Evolutionary conservation across 2,113 vertebrate species (phyloP), one percentile per base, ranked within the genome.

Genomic region (Passer montanus): DNA sequence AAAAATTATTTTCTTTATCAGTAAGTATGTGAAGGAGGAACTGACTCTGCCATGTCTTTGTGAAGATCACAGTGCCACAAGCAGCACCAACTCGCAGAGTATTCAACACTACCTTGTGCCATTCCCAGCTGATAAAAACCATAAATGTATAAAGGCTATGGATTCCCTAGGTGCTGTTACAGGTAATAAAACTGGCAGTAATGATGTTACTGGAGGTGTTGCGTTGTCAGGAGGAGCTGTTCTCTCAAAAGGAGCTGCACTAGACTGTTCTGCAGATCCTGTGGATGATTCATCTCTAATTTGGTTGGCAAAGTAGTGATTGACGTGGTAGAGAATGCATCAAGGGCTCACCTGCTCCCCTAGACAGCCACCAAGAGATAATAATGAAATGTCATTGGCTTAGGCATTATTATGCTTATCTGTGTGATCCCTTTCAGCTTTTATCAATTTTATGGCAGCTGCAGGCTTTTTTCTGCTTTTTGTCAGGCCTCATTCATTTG

Each of bases 401-500:
- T 93, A 87, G 95, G 62, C 46, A 88, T 95, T 89, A 81, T 97
- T 96, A 79, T 83, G 73, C 67, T 94, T 93, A 80, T 85, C 90
- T 94, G 75, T 93, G 77, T 77, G 58, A 94, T 97, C n/a, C 78
- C 52, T 97, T 97, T 97, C 81, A 92, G 90, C 35, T 7, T 96
- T 74, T 91, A 82, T 94, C 94, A 94, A 18, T 90, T 97, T 96
- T 95, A 33, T 75, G 79, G 82, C 58, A 87, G 79, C 73, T 90
- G 28, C 89, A 63, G 84, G 41, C 55, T 83, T 93, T 94, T 90
- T 69, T 86, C 70, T 94, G 47, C n/a, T 88, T 64, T 94, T 94
- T 93, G 78, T 90, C 87, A 94, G 90, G 39, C 49, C 84, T 97
- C 91, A 81, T 98, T 97, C 90, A 96, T 98, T 97, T 97, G 90